Percentiles rank a stretch among this genome's conserved stretches.
Conservation (phyloP, 35 echinoderm and acorn worm species). For the Heliocidaris erythrogramma region DNA sequence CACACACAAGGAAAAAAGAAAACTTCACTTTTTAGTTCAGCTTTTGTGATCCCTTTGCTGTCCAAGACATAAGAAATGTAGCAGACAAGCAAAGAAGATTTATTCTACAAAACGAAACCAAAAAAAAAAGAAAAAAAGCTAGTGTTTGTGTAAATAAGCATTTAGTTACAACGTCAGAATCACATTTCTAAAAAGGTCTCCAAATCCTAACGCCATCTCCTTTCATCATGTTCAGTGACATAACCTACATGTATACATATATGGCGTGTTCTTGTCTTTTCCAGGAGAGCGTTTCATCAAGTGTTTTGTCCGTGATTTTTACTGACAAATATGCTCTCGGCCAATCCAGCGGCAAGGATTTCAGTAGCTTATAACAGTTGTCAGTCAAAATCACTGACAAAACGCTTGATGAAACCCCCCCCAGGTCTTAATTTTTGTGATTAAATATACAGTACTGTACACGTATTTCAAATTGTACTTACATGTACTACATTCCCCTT, state of each 20-base stretch:
- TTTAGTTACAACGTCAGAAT: background rate
- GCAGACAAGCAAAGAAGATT: background rate
- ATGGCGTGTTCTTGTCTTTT: too few relatives aligned
- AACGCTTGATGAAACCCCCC: too few relatives aligned
- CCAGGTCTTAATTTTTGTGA: too few relatives aligned
- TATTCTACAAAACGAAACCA: background rate
- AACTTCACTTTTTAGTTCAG: background rate
- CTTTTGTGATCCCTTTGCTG: background rate
- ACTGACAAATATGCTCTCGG: too few relatives aligned
- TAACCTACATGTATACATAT: too few relatives aligned
- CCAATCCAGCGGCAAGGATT: too few relatives aligned
- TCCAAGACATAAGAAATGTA: too few relatives aligned
- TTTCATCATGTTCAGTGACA: background rate
- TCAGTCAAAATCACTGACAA: too few relatives aligned
- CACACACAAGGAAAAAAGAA: background rate
- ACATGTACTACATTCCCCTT: background rate
- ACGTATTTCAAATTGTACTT: background rate
- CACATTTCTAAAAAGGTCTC: background rate
- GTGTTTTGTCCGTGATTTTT: too few relatives aligned
- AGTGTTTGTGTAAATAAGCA: background rate
- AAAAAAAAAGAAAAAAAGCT: background rate
- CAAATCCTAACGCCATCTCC: background rate
- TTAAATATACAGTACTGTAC: background rate
- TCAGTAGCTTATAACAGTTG: too few relatives aligned
- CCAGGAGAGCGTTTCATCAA: too few relatives aligned